These are phyloP conservation scores for Grus americana DNA, from an alignment of 2,113 vertebrate species.

Conservation along the genomic window DNA sequence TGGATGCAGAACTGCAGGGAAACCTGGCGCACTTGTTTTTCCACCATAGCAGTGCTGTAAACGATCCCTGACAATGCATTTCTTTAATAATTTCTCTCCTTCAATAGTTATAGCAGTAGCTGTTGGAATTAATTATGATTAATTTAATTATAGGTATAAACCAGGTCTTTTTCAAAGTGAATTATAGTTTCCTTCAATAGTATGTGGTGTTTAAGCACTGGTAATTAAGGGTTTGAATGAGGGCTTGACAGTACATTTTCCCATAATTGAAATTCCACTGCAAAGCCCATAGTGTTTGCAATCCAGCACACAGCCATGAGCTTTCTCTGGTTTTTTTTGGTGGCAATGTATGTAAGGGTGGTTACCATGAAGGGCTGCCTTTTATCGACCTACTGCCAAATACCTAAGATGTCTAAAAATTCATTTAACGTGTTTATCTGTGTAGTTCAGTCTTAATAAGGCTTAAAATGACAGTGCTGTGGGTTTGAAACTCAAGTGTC, in stretches of 20 bases:
- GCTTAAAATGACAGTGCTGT: neutral
- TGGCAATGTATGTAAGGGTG: neutral
- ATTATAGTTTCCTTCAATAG: conserved; percentile 38
- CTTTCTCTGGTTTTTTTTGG: neutral
- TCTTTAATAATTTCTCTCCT: conserved; percentile 28
- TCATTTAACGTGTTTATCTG: neutral
- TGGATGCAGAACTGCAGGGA: neutral
- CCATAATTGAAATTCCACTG: conserved; percentile 61
- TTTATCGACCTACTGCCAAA: neutral
- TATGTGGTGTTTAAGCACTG: conserved; percentile 9
- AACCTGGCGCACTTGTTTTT: neutral
- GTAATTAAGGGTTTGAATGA: conserved; percentile 47
- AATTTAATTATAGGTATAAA: conserved; percentile 63
- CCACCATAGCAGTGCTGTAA: neutral
- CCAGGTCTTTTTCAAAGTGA: conserved; percentile 34
- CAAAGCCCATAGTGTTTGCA: conserved; percentile 13
- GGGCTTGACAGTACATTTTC: conserved; percentile 25
- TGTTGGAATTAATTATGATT: conserved; percentile 64
- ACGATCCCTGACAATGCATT: neutral
- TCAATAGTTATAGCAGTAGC: neutral
- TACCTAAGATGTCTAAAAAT: neutral
- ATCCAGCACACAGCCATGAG: conserved; percentile 16
- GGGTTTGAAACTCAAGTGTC: neutral
- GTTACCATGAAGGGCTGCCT: neutral
- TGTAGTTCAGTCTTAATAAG: neutral